These are phyloP conservation scores for Dicentrarchus labrax DNA, from an alignment of 2,113 vertebrate genomes.

Conservation along the genomic window DNA sequence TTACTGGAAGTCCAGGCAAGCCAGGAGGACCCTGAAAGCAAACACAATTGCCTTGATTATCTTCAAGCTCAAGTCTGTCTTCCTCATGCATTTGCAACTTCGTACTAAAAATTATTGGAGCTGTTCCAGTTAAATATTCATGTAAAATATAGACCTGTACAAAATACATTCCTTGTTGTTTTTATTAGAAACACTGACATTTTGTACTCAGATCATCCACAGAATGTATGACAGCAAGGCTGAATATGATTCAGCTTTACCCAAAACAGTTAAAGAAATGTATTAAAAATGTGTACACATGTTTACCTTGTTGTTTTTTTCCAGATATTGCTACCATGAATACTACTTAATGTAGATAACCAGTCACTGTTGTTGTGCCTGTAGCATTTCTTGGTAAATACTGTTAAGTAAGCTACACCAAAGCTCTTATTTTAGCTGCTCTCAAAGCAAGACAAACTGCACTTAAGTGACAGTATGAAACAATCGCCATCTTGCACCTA, in stretches of 20 bases:
- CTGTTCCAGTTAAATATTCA: background rate
- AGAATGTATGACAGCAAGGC: background rate
- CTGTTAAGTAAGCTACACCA: too few relatives aligned
- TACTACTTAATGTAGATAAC: too few relatives aligned
- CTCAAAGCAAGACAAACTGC: background rate
- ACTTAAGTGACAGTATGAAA: background rate
- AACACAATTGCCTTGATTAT: slow-evolving; percentile 30
- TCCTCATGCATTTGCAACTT: background rate
- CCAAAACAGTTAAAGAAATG: too few relatives aligned
- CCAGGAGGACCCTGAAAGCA: slow-evolving; percentile 82
- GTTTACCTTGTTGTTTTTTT: too few relatives aligned
- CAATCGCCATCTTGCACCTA: too few relatives aligned
- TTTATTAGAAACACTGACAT: background rate
- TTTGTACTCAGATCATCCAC: background rate
- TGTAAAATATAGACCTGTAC: background rate
- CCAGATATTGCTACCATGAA: too few relatives aligned
- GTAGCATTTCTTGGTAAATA: too few relatives aligned
- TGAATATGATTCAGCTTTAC: background rate
- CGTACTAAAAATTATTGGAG: background rate
- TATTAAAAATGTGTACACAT: too few relatives aligned
- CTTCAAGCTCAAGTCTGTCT: background rate
- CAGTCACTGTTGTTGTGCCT: too few relatives aligned
- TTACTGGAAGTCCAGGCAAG: slow-evolving; percentile 82
- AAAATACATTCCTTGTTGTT: background rate
- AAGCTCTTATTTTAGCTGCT: background rate